A percentile compares a stretch with the other conserved stretches of the same genome.
Evolutionary conservation across 2,797 vertebrate species (phyloP).

Genomic region (Notamacropus eugenii): DNA sequence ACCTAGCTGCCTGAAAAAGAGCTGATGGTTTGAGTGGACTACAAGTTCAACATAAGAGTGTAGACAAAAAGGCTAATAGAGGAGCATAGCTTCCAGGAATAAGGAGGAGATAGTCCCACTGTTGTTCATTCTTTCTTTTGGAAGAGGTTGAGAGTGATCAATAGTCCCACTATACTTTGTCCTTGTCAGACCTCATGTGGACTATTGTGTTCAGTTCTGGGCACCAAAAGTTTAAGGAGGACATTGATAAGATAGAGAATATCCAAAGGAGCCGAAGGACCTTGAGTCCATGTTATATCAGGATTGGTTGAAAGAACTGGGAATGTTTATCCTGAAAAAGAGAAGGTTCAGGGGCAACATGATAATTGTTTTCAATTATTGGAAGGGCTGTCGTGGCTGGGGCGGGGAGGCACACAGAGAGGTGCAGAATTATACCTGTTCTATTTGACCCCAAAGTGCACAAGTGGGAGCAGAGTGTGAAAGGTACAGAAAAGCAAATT

Average conservation of each 20-base stretch:
- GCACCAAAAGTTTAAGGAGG: neutral
- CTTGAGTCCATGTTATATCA: neutral
- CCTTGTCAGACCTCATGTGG: neutral
- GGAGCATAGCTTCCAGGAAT: neutral
- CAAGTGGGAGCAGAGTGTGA: neutral
- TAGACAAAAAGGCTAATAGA: neutral
- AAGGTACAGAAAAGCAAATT: neutral
- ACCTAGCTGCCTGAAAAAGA: neutral
- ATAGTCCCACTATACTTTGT: neutral
- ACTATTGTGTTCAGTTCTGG: neutral
- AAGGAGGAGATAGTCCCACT: neutral
- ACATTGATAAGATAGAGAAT: neutral
- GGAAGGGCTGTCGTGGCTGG: neutral
- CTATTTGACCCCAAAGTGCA: neutral
- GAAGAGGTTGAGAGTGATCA: neutral
- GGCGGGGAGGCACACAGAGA: neutral
- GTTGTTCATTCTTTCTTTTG: neutral
- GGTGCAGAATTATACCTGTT: neutral
- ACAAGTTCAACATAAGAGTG: neutral
- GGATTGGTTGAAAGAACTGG: neutral
- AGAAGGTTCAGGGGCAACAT: neutral
- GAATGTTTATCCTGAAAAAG: neutral
- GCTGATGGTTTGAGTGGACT: neutral
- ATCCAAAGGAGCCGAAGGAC: neutral
- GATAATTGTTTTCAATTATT: neutral